A percentile compares a stretch with the other conserved stretches of the same genome.
phyloP scores from a whole-genome alignment of 1,140 invertebrate species.

The Heliconius hewitsoni region DNA sequence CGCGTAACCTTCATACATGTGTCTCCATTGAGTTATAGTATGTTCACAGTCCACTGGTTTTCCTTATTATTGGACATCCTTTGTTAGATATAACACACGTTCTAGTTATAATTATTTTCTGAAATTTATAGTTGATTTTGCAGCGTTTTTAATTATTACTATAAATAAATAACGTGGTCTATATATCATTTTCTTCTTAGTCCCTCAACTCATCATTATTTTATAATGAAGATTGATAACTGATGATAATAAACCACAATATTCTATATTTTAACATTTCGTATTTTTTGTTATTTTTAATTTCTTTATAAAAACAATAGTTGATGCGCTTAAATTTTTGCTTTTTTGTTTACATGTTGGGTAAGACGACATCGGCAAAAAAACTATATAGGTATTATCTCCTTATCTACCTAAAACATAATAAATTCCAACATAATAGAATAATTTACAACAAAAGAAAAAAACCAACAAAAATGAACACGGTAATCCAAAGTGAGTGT shows the following conservation, averaged over 20 bases:
- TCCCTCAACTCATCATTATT: too few relatives aligned
- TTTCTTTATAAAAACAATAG: too few relatives aligned
- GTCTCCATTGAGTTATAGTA: background rate
- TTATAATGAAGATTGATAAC: too few relatives aligned
- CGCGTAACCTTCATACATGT: background rate
- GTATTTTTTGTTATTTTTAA: too few relatives aligned
- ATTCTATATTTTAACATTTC: too few relatives aligned
- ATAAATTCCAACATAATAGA: background rate
- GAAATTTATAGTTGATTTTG: background rate
- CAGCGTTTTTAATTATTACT: background rate
- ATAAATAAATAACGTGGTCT: too few relatives aligned
- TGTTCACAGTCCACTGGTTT: background rate
- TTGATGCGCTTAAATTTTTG: background rate
- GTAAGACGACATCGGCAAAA: too few relatives aligned
- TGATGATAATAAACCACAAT: too few relatives aligned
- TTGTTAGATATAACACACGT: background rate
- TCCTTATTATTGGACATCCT: background rate
- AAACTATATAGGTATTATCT: too few relatives aligned
- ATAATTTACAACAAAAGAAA: background rate
- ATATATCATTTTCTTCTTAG: too few relatives aligned
- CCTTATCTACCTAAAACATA: too few relatives aligned
- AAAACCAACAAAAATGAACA: background rate
- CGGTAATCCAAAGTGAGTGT: background rate
- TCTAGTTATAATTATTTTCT: background rate
- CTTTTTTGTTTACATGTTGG: background rate